Percentiles rank a stretch among this genome's conserved stretches.
Conservation (phyloP, 37 sponge, comb jelly and placozoan species). For the Dysidea cf. avara region DNA sequence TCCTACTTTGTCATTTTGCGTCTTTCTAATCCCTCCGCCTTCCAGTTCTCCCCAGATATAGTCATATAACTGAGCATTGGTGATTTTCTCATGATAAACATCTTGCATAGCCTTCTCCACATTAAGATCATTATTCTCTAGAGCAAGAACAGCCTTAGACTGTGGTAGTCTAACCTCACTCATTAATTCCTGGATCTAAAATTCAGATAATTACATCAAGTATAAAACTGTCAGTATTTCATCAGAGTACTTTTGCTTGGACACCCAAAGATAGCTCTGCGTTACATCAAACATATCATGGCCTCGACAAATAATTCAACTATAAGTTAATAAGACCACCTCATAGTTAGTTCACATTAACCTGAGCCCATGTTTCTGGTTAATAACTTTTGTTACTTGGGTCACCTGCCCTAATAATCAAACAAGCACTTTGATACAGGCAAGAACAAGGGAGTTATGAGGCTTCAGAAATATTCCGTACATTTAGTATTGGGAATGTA, state of each 20-base stretch:
- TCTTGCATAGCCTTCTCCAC: conserved; percentile 45
- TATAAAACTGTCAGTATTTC: conserved; percentile 5
- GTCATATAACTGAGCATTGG: conserved; percentile 24
- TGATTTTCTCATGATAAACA: conserved; percentile 45
- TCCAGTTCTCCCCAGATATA: conserved; percentile 55
- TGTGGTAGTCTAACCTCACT: background rate
- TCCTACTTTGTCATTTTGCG: conserved; percentile 38
- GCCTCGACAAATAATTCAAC: too few species aligned
- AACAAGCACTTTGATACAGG: too few species aligned
- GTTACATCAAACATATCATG: too few species aligned
- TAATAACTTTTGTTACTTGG: too few species aligned
- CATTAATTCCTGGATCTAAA: background rate
- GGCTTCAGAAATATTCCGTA: too few species aligned
- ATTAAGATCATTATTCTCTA: conserved; percentile 41
- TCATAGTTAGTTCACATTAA: too few species aligned
- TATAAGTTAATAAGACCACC: too few species aligned
- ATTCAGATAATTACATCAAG: background rate
- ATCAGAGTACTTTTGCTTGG: background rate
- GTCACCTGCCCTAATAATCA: too few species aligned
- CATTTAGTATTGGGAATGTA: too few species aligned
- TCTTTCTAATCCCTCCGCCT: conserved; percentile 35
- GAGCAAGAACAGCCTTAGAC: conserved; percentile 36
- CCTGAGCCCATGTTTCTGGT: too few species aligned
- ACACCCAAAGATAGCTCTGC: too few species aligned
- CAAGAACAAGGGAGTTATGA: too few species aligned